Evolutionary conservation across 2,888 invertebrate genomes (phyloP).

Genomic region (Microctonus hyperodae): DNA sequence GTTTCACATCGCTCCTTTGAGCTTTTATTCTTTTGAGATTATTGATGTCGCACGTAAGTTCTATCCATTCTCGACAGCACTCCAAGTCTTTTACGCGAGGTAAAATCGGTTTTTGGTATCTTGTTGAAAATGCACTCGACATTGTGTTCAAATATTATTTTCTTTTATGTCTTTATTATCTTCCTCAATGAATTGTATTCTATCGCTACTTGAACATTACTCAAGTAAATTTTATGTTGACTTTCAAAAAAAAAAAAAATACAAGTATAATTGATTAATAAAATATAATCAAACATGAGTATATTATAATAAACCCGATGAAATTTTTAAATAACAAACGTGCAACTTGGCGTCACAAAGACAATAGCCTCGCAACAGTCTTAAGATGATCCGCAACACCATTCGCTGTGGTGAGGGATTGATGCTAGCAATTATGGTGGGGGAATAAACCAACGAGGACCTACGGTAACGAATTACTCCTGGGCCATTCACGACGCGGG

Average conservation of each 20-base stretch:
- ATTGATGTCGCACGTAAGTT: conserved; percentile 48
- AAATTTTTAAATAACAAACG: conserved; percentile 31
- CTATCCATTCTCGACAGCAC: conserved; percentile 49
- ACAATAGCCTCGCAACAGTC: conserved; percentile 45
- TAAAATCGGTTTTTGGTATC: conserved; percentile 30
- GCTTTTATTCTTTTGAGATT: conserved; percentile 45
- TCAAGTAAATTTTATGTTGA: neutral
- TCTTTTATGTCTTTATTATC: neutral
- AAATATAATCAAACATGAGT: too few species aligned
- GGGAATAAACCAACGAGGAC: neutral
- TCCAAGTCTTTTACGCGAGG: conserved; percentile 49
- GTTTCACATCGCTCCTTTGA: conserved; percentile 3
- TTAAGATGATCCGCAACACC: conserved; percentile 11
- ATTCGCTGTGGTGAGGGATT: neutral
- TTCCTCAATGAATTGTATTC: too few species aligned
- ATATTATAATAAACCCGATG: conserved; percentile 5
- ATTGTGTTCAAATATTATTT: neutral
- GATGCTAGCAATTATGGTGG: conserved; percentile 1
- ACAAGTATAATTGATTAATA: too few species aligned
- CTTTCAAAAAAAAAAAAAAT: too few species aligned
- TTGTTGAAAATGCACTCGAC: neutral
- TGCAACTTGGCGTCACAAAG: conserved; percentile 37
- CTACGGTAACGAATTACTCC: conserved; percentile 26
- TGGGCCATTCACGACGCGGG: conserved; percentile 45
- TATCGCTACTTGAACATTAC: neutral